A percentile compares a stretch with the other conserved stretches of the same genome.
Evolutionary conservation across 2,797 vertebrate genomes (phyloP).

Genomic region (Netta rufina): DNA sequence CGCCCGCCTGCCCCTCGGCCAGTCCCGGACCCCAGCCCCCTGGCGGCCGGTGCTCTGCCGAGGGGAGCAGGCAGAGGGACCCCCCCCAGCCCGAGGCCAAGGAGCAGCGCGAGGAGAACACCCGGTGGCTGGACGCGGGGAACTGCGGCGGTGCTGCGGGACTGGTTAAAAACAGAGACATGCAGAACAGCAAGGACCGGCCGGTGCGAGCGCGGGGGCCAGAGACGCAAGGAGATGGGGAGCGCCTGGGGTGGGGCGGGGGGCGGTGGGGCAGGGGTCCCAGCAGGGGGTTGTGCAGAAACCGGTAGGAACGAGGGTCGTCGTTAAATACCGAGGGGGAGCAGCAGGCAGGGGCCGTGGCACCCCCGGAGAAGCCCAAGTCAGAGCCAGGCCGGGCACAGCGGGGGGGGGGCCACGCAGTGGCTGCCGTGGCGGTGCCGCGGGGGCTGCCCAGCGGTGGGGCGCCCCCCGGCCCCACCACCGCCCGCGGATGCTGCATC

Average conservation of each 20-base stretch:
- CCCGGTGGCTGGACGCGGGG: not conserved
- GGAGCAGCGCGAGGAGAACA: not conserved
- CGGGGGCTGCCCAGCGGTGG: not conserved
- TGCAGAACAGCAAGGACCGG: conserved; percentile 70
- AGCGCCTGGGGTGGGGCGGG: not conserved
- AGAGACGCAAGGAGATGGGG: not conserved
- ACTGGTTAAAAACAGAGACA: conserved; percentile 52
- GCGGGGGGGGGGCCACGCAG: not conserved
- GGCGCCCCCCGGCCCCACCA: not conserved
- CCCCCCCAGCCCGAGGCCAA: not conserved
- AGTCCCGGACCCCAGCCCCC: not conserved
- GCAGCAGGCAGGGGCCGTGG: not conserved
- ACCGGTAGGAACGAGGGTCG: not conserved
- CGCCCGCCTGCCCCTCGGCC: not conserved
- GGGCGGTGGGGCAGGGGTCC: not conserved
- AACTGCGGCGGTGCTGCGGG: not conserved
- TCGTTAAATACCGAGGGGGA: conserved; percentile 57
- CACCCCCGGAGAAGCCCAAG: not conserved
- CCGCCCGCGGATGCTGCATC: not conserved
- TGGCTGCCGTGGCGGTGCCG: not conserved
- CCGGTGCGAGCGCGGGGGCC: conserved; percentile 32
- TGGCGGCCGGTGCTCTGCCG: not conserved
- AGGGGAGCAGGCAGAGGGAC: not conserved
- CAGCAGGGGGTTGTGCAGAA: conserved; percentile 44
- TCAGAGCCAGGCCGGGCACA: conserved; percentile 13